These are phyloP conservation scores for Aegotheles bennettii DNA, from an alignment of 2,113 vertebrate genomes.

Conservation along the genomic window DNA sequence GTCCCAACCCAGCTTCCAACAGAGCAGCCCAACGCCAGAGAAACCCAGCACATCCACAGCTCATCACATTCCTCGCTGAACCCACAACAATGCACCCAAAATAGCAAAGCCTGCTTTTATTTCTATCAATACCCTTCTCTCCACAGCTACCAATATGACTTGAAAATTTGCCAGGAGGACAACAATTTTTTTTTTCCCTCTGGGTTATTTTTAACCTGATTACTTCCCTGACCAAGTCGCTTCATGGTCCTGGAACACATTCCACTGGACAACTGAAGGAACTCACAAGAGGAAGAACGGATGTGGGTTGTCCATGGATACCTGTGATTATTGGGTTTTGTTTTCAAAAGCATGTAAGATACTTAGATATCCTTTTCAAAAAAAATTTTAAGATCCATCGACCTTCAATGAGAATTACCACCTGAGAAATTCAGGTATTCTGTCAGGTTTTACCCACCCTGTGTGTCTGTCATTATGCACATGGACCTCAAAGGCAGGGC, in stretches of 20 bases:
- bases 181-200: neutral
- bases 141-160: neutral
- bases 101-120: neutral
- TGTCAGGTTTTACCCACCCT: neutral
- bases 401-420: neutral
- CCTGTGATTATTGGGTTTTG: neutral
- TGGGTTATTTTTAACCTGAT: neutral
- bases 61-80: neutral
- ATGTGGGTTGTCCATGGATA: neutral
- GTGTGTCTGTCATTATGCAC: neutral
- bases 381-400: neutral
- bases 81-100: neutral
- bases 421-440: neutral
- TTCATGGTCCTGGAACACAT: neutral
- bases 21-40: neutral
- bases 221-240: neutral
- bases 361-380: neutral
- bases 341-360: neutral
- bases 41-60: neutral
- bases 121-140: neutral
- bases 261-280: neutral
- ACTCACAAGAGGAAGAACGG: neutral
- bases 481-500: neutral
- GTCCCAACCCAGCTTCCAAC: neutral
- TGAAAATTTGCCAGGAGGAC: neutral